phyloP scores from a whole-genome alignment of 1,140 invertebrate species.

The Stenopsyche tienmushanensis region DNA sequence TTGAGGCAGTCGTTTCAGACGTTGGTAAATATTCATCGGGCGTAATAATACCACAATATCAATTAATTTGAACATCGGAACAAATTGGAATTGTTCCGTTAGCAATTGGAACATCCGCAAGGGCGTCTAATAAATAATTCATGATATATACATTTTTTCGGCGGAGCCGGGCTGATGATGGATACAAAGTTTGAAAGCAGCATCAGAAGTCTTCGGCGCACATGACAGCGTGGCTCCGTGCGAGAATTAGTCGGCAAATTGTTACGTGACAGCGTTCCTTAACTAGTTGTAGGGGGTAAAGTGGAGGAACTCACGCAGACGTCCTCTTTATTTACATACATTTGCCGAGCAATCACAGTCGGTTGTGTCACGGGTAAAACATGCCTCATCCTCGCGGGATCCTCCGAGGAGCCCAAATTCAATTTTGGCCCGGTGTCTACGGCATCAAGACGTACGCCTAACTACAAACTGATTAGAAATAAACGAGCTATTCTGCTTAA shows the following conservation, averaged over 20 bases:
- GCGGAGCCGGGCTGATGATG: not conserved
- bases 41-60: too few species aligned
- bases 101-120: too few species aligned
- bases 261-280: conserved; percentile 32
- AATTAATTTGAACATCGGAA: too few species aligned
- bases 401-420: conserved; percentile 13
- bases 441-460: not conserved
- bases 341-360: conserved; percentile 31
- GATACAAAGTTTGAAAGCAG: not conserved
- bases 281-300: conserved; percentile 25
- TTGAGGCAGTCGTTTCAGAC: too few species aligned
- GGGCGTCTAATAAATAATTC: not conserved
- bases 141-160: not conserved
- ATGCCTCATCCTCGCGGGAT: too few species aligned
- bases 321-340: conserved; percentile 31
- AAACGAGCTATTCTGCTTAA: not conserved
- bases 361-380: not conserved
- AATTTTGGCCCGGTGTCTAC: conserved; percentile 1
- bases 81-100: too few species aligned
- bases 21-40: too few species aligned
- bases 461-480: conserved; percentile 5
- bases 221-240: conserved; percentile 4
- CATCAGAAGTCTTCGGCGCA: conserved; percentile 13
- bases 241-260: conserved; percentile 35
- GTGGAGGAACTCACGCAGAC: conserved; percentile 15